Percentiles rank a stretch among this genome's conserved stretches.
Conservation (phyloP, 1,140 invertebrate species). For the Pristionchus pacificus region DNA sequence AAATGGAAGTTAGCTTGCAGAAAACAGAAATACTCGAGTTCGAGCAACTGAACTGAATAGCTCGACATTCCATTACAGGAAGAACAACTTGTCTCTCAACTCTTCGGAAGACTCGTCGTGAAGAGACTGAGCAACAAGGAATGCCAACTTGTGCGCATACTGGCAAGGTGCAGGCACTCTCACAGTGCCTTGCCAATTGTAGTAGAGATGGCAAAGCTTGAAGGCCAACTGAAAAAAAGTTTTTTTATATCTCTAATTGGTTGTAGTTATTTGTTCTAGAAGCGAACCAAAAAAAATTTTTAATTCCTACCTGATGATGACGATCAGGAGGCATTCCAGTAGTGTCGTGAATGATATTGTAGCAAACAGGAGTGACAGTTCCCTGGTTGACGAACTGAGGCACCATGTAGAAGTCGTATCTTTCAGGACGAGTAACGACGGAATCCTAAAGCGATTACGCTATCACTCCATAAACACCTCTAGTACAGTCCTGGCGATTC, state of each 20-base stretch:
- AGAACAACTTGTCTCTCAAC: slow-evolving; percentile 27
- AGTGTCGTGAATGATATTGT: slow-evolving; percentile 27
- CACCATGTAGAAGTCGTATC: slow-evolving; percentile 32
- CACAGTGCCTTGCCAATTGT: slow-evolving; percentile 32
- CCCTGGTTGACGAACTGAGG: slow-evolving; percentile 31
- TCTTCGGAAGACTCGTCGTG: slow-evolving; percentile 18
- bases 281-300: too few relatives aligned
- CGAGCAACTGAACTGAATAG: too few relatives aligned
- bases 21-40: too few relatives aligned
- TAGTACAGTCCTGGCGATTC: too few relatives aligned
- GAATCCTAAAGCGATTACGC: too few relatives aligned
- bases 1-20: too few relatives aligned
- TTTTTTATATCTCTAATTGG: too few relatives aligned
- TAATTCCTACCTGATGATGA: slow-evolving; percentile 19
- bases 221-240: slow-evolving; percentile 28
- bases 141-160: slow-evolving; percentile 29
- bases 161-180: slow-evolving; percentile 29
- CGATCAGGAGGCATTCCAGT: slow-evolving; percentile 18
- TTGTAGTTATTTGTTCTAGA: too few relatives aligned
- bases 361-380: slow-evolving; percentile 30
- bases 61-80: too few relatives aligned
- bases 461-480: too few relatives aligned
- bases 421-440: slow-evolving; percentile 22
- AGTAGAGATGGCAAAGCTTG: slow-evolving; percentile 30
- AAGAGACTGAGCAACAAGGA: slow-evolving; percentile 24